Conservation (phyloP, 2,888 invertebrate species). For the Coelogynopora nodosa region DNA sequence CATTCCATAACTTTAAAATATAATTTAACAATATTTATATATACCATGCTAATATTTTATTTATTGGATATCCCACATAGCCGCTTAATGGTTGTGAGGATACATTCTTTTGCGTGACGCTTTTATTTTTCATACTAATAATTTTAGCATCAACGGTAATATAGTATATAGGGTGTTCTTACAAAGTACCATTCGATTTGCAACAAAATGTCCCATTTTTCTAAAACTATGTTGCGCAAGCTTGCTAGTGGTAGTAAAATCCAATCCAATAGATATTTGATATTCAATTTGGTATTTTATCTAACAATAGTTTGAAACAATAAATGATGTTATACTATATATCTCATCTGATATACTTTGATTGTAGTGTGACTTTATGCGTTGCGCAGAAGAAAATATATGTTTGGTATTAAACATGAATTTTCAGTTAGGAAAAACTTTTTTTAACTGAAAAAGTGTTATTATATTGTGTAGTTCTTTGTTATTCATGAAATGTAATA, state of each 20-base stretch:
- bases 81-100: neutral
- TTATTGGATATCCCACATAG: neutral
- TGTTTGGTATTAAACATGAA: neutral
- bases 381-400: neutral
- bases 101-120: slow-evolving; percentile 2
- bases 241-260: slow-evolving; percentile 20
- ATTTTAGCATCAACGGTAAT: neutral
- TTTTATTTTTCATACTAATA: slow-evolving; percentile 1
- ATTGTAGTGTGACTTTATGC: neutral
- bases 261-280: neutral
- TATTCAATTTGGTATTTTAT: neutral
- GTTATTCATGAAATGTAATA: slow-evolving; percentile 1
- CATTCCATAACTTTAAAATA: neutral
- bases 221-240: slow-evolving; percentile 22
- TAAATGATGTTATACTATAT: neutral
- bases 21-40: neutral
- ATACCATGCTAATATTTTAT: neutral
- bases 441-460: neutral
- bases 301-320: neutral
- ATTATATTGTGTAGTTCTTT: slow-evolving; percentile 2
- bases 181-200: slow-evolving; percentile 24
- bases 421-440: neutral
- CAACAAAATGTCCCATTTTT: neutral
- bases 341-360: neutral
- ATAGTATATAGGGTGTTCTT: neutral